phyloP scores from a whole-genome alignment of 2,113 vertebrate genomes.

The Lichenostomus cassidix region DNA sequence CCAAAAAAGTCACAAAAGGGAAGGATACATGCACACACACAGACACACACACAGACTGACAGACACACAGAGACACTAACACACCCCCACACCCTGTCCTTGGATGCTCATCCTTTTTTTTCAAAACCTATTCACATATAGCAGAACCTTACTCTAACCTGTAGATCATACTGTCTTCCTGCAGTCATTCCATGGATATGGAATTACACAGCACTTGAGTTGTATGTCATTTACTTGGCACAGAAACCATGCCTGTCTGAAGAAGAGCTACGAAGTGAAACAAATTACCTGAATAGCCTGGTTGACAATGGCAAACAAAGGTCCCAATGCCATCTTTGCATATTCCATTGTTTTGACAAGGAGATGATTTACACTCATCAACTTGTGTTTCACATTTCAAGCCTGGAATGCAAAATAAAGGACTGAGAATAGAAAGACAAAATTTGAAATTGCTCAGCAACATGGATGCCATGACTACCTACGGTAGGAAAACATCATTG shows the following conservation, averaged over 20 bases:
- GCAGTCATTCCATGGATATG: neutral
- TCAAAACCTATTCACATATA: neutral
- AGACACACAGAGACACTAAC: neutral
- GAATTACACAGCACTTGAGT: neutral
- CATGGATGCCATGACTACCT: neutral
- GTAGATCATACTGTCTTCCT: neutral
- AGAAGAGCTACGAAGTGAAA: neutral
- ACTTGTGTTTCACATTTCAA: constrained; percentile 93
- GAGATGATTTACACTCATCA: constrained; percentile 89
- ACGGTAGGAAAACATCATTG: neutral
- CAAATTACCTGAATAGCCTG: constrained; percentile 86
- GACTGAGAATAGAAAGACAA: neutral
- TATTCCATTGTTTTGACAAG: constrained; percentile 86
- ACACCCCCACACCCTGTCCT: neutral
- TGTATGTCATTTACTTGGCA: neutral
- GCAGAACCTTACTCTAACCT: neutral
- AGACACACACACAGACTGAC: neutral
- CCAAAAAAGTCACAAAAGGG: neutral
- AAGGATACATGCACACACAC: neutral
- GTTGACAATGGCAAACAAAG: constrained; percentile 88
- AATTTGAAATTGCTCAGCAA: neutral
- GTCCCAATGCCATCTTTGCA: constrained; percentile 86
- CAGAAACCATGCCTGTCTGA: neutral
- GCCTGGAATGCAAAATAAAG: constrained; percentile 76
- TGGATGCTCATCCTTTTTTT: neutral